These are phyloP conservation scores for Crenichthys baileyi DNA, from an alignment of 2,797 vertebrate genomes.

Conservation along the genomic window DNA sequence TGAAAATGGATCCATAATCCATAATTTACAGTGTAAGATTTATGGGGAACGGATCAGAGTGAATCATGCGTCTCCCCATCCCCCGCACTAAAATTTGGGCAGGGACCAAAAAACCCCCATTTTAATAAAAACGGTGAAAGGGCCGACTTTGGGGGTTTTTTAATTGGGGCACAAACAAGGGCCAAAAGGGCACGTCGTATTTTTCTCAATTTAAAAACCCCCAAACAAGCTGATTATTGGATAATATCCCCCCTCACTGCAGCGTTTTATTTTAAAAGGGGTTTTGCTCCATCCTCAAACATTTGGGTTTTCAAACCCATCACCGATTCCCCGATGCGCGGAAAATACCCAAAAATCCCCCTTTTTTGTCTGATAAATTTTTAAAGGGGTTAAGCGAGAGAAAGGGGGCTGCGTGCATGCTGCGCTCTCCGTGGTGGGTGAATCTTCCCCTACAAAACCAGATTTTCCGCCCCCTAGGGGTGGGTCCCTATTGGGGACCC, in stretches of 20 bases:
- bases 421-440: slow-evolving; percentile 79
- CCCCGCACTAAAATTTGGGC: slow-evolving; percentile 67
- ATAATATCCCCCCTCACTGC: too few relatives aligned
- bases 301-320: too few relatives aligned
- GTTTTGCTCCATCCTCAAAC: too few relatives aligned
- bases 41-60: slow-evolving; percentile 44
- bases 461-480: slow-evolving; percentile 46
- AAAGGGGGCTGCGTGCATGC: slow-evolving; percentile 18
- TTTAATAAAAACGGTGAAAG: slow-evolving; percentile 57
- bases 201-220: fast-evolving
- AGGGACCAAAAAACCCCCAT: slow-evolving; percentile 69
- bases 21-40: slow-evolving; percentile 34
- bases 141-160: slow-evolving; percentile 46
- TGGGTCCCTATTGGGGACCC: slow-evolving; percentile 36
- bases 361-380: background rate
- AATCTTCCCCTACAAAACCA: slow-evolving; percentile 55
- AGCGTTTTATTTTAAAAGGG: too few relatives aligned
- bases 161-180: background rate
- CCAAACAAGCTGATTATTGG: background rate
- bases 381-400: too few relatives aligned
- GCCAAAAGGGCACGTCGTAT: slow-evolving; percentile 13
- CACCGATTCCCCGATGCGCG: too few relatives aligned
- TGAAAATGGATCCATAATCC: slow-evolving; percentile 10
- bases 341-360: background rate
- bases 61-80: slow-evolving; percentile 44